phyloP scores from a whole-genome alignment of 1,140 invertebrate genomes.

The Paraescarpia echinospica region DNA sequence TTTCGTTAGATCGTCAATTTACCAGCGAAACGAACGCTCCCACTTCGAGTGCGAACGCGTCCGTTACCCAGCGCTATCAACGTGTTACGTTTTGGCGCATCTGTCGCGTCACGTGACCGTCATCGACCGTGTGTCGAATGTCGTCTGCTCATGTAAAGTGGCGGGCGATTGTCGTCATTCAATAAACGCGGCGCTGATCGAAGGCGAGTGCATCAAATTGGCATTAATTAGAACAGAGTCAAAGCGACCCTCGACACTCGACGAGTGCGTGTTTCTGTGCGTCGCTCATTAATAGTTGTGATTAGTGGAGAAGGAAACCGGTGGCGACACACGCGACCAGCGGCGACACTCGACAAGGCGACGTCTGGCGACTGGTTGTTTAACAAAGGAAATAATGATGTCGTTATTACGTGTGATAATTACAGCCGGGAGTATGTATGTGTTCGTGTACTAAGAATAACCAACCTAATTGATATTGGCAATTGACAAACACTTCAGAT shows the following conservation, averaged over 20 bases:
- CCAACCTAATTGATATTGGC: neutral
- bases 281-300: neutral
- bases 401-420: neutral
- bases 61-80: neutral
- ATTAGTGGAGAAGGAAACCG: neutral
- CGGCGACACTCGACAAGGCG: neutral
- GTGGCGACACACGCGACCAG: neutral
- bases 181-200: neutral
- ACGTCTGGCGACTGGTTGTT: neutral
- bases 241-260: neutral
- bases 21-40: neutral
- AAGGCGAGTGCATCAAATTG: neutral
- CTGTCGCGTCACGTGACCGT: neutral
- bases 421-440: neutral
- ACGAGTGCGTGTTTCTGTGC: neutral
- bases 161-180: neutral
- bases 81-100: neutral
- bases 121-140: neutral
- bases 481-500: neutral
- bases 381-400: neutral
- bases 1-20: neutral
- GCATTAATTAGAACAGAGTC: constrained; percentile 1
- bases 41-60: neutral
- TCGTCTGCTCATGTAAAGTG: neutral
- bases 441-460: neutral